phyloP scores from a whole-genome alignment of 2,888 invertebrate genomes.

The Amblyjoppa fuscipennis region DNA sequence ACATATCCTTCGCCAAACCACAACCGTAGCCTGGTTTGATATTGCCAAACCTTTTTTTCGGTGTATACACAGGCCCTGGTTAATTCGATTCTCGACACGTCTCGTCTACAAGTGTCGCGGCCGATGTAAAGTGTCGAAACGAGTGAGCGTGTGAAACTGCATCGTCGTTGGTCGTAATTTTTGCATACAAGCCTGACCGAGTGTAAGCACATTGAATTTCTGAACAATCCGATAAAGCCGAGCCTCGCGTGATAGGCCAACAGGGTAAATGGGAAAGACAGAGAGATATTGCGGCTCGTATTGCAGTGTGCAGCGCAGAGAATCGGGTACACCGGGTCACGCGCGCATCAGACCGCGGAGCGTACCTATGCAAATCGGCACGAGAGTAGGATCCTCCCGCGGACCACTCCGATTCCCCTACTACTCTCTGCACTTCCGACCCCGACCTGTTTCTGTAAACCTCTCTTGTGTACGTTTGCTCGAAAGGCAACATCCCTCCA shows the following conservation, averaged over 20 bases:
- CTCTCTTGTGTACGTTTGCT: slow-evolving; percentile 28
- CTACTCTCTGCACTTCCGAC: slow-evolving; percentile 31
- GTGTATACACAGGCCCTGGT: too few species aligned
- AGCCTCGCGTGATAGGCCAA: slow-evolving; percentile 33
- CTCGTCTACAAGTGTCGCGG: too few species aligned
- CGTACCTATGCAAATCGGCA: slow-evolving; percentile 63
- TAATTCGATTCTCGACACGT: too few species aligned
- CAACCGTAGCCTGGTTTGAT: too few species aligned
- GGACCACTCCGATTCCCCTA: slow-evolving; percentile 13
- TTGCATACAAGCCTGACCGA: neutral
- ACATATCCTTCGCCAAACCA: too few species aligned
- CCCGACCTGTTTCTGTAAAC: slow-evolving; percentile 24
- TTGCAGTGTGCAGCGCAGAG: slow-evolving; percentile 23
- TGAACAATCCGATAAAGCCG: slow-evolving; percentile 8
- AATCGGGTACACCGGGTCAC: slow-evolving; percentile 63
- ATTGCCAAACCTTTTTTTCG: too few species aligned
- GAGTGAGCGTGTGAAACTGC: neutral
- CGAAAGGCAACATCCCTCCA: neutral
- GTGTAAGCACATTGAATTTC: slow-evolving; percentile 3
- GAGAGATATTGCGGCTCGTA: slow-evolving; percentile 44
- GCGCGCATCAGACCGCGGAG: slow-evolving; percentile 56
- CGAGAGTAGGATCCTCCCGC: slow-evolving; percentile 47
- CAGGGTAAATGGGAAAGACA: slow-evolving; percentile 25
- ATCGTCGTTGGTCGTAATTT: neutral
- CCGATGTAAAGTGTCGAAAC: neutral